Evolutionary conservation across 2,797 vertebrate genomes (phyloP), one percentile per base, ranked within the genome.

Genomic region (Cottoperca gobio): DNA sequence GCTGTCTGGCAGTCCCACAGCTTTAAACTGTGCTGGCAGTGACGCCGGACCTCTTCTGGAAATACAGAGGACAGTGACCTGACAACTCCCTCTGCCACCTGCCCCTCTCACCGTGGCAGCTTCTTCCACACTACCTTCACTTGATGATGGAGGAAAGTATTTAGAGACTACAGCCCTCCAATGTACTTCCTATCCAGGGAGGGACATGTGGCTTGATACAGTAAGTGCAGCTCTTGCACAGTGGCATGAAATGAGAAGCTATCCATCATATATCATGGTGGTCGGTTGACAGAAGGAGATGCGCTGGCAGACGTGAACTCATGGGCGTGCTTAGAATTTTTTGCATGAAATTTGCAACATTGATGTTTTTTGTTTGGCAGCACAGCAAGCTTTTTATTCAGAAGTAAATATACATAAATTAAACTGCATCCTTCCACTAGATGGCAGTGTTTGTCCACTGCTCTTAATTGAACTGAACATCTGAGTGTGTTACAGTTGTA

Each of bases 401-500:
- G 16, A 64, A 59, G 68, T 64, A 48, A 73, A 68, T 67, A 23
- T 11, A 14, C 33, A 52, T 10, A 42, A 39, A 58, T 63, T 5
- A 19, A 35, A 43, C 60, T 6, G 39, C 12, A 8, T 26, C 26
- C 17, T 50, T 71, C 90, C 91, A 92, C 88, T 83, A 94, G 90
- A 88, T 91, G 93, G 75, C 92, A 90, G 86, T 83, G 73, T 93
- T 92, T 71, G 76, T 39, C 23, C 10, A 17, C 26, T 42, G 6
- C 37, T 33, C 60, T 39, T 3, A 48, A 14, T 59, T 17, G 31
- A 31, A 11, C 14, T 40, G 4, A 10, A 19, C 23, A 5, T 46
- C 3, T 62, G 4, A 58, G 45, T 49, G 28, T 37, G n/a, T 54
- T 8, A 8, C 7, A 8, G 0, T 17, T 42, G 53, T 24, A 5